phyloP scores from a whole-genome alignment of 2,797 vertebrate species.

The Threskiornis aethiopicus region DNA sequence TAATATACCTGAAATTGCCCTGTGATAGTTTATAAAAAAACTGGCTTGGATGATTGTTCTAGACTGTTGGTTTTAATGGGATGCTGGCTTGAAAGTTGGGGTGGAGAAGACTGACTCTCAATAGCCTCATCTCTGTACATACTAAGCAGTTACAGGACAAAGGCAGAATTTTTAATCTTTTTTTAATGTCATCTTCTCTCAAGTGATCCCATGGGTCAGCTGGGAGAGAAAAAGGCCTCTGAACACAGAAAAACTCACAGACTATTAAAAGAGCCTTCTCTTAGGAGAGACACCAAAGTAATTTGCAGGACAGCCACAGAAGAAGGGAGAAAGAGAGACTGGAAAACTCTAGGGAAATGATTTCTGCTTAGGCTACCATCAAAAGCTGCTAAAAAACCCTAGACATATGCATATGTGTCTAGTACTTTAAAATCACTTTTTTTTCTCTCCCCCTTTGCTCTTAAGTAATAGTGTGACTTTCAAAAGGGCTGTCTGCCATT shows the following conservation, averaged over 20 bases:
- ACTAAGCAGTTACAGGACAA: conserved; percentile 7
- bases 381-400: background rate
- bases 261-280: conserved; percentile 14
- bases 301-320: background rate
- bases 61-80: background rate
- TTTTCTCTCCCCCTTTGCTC: background rate
- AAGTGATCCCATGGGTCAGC: background rate
- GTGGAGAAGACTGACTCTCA: background rate
- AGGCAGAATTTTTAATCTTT: background rate
- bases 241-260: background rate
- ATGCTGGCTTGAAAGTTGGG: background rate
- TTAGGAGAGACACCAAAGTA: background rate
- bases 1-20: background rate
- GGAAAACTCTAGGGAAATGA: background rate
- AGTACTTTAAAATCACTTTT: background rate
- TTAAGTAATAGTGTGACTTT: background rate
- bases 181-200: background rate
- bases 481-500: background rate
- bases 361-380: conserved; percentile 5
- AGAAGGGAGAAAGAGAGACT: background rate
- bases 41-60: background rate
- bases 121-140: background rate
- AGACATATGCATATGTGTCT: background rate
- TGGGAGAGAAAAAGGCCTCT: conserved; percentile 25
- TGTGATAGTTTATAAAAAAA: background rate